Conservation (phyloP, 2,797 vertebrate genomes). For the Margarornis squamiger region DNA sequence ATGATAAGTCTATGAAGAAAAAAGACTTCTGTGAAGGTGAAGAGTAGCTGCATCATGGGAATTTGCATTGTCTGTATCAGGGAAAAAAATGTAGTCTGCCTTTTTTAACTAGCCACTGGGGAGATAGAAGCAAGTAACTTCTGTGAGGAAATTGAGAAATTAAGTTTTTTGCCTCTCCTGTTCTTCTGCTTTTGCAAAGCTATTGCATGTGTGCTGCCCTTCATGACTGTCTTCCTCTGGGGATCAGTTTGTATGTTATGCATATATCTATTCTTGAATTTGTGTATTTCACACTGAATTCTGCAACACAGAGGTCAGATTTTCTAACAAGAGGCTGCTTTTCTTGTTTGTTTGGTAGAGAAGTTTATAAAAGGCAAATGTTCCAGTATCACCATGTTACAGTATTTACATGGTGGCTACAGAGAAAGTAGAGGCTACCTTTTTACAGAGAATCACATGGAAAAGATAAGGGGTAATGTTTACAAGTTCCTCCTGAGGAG, state of each 20-base stretch:
- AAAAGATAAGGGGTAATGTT: accelerated
- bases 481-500: not conserved
- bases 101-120: not conserved
- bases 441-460: not conserved
- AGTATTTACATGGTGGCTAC: not conserved
- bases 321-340: not conserved
- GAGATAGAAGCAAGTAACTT: not conserved
- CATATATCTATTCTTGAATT: not conserved
- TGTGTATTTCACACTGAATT: not conserved
- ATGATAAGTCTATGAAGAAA: not conserved
- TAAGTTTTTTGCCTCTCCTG: accelerated
- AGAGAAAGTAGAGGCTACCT: not conserved
- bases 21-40: not conserved
- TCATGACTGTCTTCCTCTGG: not conserved
- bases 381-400: not conserved
- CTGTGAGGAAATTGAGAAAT: not conserved
- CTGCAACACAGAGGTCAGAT: not conserved
- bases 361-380: not conserved
- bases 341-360: not conserved
- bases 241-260: accelerated
- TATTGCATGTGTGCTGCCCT: not conserved
- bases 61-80: not conserved
- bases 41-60: not conserved
- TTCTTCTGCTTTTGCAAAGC: not conserved
- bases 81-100: not conserved